These are phyloP conservation scores for Dione vanillae DNA, from an alignment of 2,888 invertebrate genomes.

Conservation along the genomic window DNA sequence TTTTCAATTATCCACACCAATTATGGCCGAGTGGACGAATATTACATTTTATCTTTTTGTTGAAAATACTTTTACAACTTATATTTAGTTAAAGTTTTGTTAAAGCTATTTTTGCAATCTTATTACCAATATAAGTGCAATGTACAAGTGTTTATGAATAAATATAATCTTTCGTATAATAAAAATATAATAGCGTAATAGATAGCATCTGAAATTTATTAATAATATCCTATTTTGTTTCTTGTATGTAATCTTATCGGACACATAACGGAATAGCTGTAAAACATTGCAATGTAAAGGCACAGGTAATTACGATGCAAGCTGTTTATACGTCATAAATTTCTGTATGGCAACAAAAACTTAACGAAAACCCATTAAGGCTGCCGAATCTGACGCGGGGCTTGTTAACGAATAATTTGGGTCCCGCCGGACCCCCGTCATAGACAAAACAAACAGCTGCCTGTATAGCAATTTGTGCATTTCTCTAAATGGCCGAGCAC, in stretches of 20 bases:
- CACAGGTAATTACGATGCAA: constrained; percentile 70
- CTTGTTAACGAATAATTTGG: constrained; percentile 84
- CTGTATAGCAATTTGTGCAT: constrained; percentile 80
- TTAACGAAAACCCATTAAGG: constrained; percentile 84
- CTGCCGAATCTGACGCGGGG: constrained; percentile 84
- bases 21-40: neutral
- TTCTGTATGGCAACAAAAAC: constrained; percentile 79
- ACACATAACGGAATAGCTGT: constrained; percentile 45
- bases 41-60: neutral
- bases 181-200: neutral
- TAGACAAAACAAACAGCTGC: constrained; percentile 85
- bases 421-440: constrained; percentile 79
- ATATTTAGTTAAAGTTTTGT: neutral
- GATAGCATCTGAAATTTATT: neutral
- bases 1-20: neutral
- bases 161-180: neutral
- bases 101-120: neutral
- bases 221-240: neutral
- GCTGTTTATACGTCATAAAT: constrained; percentile 76
- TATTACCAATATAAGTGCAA: neutral
- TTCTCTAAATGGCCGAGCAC: constrained; percentile 84
- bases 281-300: constrained; percentile 51
- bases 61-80: neutral
- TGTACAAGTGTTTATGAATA: too few species aligned
- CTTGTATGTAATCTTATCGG: constrained; percentile 11